Conservation (phyloP, 2,113 vertebrate species). For the Cisticola juncidis region DNA sequence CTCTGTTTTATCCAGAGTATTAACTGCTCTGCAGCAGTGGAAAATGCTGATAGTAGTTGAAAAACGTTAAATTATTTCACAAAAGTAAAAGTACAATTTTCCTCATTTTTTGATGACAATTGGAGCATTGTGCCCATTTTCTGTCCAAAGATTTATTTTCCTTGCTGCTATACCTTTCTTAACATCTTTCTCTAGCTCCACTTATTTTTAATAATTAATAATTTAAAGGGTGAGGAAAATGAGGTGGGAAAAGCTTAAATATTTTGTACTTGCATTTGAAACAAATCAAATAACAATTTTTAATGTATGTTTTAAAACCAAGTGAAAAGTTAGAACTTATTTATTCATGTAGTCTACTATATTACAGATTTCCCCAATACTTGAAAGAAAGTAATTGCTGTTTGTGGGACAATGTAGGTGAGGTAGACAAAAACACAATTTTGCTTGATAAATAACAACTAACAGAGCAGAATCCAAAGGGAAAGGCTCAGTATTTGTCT, state of each 20-base stretch:
- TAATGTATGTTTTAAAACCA: neutral
- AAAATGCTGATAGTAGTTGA: neutral
- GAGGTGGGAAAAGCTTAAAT: neutral
- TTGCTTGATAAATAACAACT: neutral
- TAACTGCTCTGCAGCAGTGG: neutral
- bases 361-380: neutral
- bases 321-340: neutral
- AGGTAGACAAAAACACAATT: neutral
- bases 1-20: neutral
- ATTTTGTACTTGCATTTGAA: neutral
- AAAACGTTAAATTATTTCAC: neutral
- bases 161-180: neutral
- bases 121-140: neutral
- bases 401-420: neutral
- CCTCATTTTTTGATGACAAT: neutral
- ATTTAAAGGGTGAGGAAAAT: neutral
- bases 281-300: neutral
- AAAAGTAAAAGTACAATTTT: neutral
- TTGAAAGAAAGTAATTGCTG: neutral
- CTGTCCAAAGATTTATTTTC: neutral
- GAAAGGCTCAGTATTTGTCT: neutral
- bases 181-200: neutral
- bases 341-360: neutral
- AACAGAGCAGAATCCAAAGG: neutral
- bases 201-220: neutral